Conservation (phyloP, 2,797 vertebrate species). For the Arctocebus calabarensis region DNA sequence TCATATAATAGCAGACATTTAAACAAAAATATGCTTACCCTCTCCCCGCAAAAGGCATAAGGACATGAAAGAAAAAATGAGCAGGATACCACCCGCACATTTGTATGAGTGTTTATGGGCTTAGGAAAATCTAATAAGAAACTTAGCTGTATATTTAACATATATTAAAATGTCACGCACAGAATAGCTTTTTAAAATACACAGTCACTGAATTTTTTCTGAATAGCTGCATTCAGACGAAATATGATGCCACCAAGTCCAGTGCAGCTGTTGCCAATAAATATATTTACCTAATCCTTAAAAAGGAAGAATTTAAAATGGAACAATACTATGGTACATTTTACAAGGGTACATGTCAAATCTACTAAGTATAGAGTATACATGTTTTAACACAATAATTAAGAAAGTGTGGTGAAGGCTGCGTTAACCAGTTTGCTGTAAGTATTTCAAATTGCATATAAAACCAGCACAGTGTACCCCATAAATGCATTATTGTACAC, state of each 20-base stretch:
- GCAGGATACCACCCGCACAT: not conserved
- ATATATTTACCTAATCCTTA: conserved; percentile 39
- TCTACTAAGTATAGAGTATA: too few species aligned
- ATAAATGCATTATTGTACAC: too few species aligned
- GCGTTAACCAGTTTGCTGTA: too few species aligned
- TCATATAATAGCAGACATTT: conserved; percentile 8
- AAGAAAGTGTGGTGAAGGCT: too few species aligned
- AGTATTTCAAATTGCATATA: too few species aligned
- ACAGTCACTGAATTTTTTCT: conserved; percentile 54
- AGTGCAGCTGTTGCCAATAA: not conserved
- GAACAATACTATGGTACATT: not conserved
- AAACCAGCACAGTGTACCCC: too few species aligned
- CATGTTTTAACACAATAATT: too few species aligned
- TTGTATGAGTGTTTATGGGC: conserved; percentile 48
- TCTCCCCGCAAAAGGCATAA: not conserved
- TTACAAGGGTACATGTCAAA: too few species aligned
- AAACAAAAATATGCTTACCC: not conserved
- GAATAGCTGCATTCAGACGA: conserved; percentile 47
- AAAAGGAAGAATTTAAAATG: conserved; percentile 50
- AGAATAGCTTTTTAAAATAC: conserved; percentile 53
- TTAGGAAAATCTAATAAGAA: conserved; percentile 59
- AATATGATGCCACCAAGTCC: conserved; percentile 42
- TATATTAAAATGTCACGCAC: not conserved
- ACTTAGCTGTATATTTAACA: conserved; percentile 49
- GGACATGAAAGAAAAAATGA: conserved; percentile 21